phyloP scores from a whole-genome alignment of 1,140 invertebrate species.

The Sminthurides bifidus region DNA sequence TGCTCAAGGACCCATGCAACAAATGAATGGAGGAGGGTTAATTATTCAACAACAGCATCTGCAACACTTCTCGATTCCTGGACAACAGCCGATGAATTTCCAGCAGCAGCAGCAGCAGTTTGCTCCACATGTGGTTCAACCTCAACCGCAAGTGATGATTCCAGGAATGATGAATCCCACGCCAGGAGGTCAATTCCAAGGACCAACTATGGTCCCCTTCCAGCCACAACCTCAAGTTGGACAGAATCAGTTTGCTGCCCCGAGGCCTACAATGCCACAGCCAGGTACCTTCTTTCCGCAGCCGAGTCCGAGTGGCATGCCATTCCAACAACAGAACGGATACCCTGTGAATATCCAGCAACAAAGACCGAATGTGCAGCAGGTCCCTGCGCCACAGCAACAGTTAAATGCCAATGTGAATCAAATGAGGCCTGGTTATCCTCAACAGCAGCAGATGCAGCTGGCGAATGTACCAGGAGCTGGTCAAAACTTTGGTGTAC shows the following conservation, averaged over 20 bases:
- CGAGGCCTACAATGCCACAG: too few species aligned
- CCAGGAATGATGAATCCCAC: background rate
- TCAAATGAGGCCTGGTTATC: too few species aligned
- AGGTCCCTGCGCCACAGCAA: too few species aligned
- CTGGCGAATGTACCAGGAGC: too few species aligned
- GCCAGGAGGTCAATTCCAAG: background rate
- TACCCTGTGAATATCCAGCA: too few species aligned
- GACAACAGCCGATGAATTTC: background rate
- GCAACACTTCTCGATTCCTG: background rate
- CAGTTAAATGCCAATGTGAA: too few species aligned
- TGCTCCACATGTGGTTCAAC: background rate
- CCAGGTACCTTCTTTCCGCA: too few species aligned
- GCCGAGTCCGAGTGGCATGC: too few species aligned
- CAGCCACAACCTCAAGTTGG: background rate
- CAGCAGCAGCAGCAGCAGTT: slow-evolving; percentile 14
- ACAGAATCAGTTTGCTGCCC: background rate
- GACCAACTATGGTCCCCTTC: background rate
- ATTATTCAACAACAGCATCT: slow-evolving; percentile 3
- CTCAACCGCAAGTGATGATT: background rate
- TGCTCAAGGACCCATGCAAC: background rate
- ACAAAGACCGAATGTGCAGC: too few species aligned
- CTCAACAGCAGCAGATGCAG: too few species aligned
- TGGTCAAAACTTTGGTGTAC: too few species aligned
- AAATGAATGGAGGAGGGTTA: background rate
- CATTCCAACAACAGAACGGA: too few species aligned